Percentiles rank a stretch among this genome's conserved stretches.
These are phyloP conservation scores for Peromyscus polionotus DNA, from an alignment of 2,113 vertebrate species.

Conservation along the genomic window DNA sequence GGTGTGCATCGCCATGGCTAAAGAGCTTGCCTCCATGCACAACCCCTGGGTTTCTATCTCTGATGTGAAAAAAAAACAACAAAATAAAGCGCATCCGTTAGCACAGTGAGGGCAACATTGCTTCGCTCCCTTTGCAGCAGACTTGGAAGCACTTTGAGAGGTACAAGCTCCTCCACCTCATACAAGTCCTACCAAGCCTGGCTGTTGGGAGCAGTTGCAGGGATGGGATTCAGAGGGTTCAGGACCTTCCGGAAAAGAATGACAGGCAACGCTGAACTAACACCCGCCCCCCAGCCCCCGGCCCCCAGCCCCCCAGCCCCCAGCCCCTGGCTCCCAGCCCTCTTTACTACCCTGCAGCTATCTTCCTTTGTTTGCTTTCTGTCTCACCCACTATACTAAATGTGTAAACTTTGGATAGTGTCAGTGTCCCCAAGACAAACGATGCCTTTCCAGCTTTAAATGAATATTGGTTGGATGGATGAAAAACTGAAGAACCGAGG, in stretches of 20 bases:
- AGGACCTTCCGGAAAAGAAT: constrained; percentile 22
- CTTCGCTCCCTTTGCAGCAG: background rate
- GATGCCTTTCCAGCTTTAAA: background rate
- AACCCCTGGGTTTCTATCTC: background rate
- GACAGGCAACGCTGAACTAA: background rate
- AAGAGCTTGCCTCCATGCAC: background rate
- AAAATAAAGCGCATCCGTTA: background rate
- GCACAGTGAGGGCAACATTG: background rate
- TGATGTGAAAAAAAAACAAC: background rate
- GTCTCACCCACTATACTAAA: background rate
- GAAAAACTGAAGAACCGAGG: background rate
- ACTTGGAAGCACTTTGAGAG: background rate
- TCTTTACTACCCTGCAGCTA: background rate
- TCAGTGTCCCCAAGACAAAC: background rate
- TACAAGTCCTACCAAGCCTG: background rate
- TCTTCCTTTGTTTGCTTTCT: background rate
- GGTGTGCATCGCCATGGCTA: background rate
- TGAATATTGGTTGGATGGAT: background rate
- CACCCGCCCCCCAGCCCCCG: background rate
- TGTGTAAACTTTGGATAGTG: background rate
- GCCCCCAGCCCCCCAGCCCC: background rate
- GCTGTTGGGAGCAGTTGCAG: background rate
- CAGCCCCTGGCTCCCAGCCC: background rate
- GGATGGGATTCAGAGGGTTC: too few relatives aligned
- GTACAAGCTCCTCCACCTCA: background rate